A percentile compares a stretch with the other conserved stretches of the same genome.
phyloP scores from a whole-genome alignment of 92 coral and sea anemone genomes.

The Parazoanthus darwini region DNA sequence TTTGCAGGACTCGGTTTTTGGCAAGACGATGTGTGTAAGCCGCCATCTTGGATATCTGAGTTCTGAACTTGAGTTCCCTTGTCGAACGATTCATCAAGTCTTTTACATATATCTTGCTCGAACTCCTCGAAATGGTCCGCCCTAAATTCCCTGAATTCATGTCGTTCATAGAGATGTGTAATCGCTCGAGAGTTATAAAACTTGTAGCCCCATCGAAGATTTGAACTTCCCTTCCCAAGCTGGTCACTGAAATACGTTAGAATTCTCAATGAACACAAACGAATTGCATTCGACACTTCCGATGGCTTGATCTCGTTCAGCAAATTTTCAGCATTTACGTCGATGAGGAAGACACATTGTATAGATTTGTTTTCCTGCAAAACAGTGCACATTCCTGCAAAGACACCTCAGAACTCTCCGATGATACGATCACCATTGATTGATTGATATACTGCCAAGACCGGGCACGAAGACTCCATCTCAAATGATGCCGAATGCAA shows the following conservation, averaged over 20 bases:
- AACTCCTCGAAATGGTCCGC: conserved; percentile 77
- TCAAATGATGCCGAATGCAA: conserved; percentile 17
- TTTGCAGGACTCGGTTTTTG: conserved; percentile 64
- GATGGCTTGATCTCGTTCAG: conserved; percentile 32
- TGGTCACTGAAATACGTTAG: conserved; percentile 70
- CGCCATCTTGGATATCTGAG: conserved; percentile 6
- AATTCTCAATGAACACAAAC: conserved; percentile 76
- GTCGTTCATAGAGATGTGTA: conserved; percentile 78
- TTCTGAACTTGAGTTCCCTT: conserved; percentile 37
- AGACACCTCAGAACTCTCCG: conserved; percentile 14
- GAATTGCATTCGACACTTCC: conserved; percentile 63
- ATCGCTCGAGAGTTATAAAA: conserved; percentile 81
- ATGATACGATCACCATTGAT: not conserved
- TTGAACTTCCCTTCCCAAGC: conserved; percentile 31
- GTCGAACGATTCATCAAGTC: conserved; percentile 59
- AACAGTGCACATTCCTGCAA: conserved; percentile 42
- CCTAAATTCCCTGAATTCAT: conserved; percentile 77
- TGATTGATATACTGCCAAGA: not conserved
- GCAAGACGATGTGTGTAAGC: conserved; percentile 16
- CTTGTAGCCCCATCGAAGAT: conserved; percentile 89
- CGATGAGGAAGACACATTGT: conserved; percentile 63
- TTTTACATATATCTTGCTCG: conserved; percentile 63
- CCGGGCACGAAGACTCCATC: not conserved
- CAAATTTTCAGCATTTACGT: conserved; percentile 46
- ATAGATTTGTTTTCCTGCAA: conserved; percentile 33